These are phyloP conservation scores for Agrotis ipsilon DNA, from an alignment of 2,888 invertebrate species.

Conservation along the genomic window DNA sequence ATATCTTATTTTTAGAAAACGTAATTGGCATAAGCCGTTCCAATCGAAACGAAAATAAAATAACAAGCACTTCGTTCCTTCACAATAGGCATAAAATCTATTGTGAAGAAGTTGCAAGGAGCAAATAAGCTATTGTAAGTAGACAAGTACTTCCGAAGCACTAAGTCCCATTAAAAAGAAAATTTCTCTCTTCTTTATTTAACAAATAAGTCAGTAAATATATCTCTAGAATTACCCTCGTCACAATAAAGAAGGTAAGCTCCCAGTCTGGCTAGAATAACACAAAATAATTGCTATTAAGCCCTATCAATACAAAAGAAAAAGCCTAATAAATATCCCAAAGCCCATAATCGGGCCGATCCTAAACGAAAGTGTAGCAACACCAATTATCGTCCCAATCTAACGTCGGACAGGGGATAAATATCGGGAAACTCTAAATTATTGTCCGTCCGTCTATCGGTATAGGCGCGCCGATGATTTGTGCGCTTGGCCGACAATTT, in stretches of 20 bases:
- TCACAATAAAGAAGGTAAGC: constrained; percentile 9
- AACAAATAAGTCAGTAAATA: constrained; percentile 14
- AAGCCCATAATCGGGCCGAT: constrained; percentile 20
- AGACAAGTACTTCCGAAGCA: background rate
- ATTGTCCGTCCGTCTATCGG: constrained; percentile 68
- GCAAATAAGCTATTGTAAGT: too few relatives aligned
- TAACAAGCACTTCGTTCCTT: background rate
- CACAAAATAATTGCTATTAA: constrained; percentile 14
- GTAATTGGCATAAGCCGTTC: background rate
- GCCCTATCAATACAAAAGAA: background rate
- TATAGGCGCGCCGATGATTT: constrained; percentile 77
- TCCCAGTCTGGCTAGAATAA: constrained; percentile 9
- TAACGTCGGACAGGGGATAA: constrained; percentile 62
- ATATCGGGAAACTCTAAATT: constrained; percentile 74
- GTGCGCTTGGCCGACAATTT: constrained; percentile 74
- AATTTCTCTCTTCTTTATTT: background rate
- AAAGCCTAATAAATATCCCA: constrained; percentile 23
- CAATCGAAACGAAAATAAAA: background rate
- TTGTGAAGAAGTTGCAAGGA: too few relatives aligned
- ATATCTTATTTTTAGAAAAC: background rate
- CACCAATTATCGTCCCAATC: constrained; percentile 64
- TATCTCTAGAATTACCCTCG: constrained; percentile 16
- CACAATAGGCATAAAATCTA: background rate
- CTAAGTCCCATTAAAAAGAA: background rate
- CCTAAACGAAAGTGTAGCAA: constrained; percentile 49